Conservation (phyloP, 2,113 vertebrate genomes). For the Hystrix brachyura region DNA sequence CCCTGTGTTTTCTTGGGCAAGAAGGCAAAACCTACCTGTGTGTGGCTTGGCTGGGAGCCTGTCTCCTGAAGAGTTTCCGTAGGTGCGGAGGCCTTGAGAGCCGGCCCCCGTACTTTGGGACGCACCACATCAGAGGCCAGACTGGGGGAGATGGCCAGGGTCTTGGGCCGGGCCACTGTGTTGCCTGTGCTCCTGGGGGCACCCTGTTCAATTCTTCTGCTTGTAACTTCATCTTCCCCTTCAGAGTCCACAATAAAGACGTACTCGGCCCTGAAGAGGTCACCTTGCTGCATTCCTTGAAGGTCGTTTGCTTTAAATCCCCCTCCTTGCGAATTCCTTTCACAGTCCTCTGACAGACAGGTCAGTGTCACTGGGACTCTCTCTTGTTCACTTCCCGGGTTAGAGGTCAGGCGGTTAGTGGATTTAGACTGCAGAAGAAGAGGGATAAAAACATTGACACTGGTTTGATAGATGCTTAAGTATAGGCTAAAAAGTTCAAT, state of each 20-base stretch:
- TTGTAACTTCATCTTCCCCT: conserved; percentile 84
- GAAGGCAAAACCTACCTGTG: conserved; percentile 85
- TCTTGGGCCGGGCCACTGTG: conserved; percentile 66
- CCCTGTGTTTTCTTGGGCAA: neutral
- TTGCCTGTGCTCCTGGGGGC: conserved; percentile 46
- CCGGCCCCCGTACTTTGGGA: conserved; percentile 40
- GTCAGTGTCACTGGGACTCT: neutral
- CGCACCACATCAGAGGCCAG: conserved; percentile 52
- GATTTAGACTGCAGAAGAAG: conserved; percentile 83
- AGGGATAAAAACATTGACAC: conserved; percentile 25
- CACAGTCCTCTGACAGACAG: neutral
- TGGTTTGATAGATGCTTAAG: conserved; percentile 18
- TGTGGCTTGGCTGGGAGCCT: conserved; percentile 76
- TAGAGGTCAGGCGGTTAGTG: conserved; percentile 77
- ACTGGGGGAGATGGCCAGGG: conserved; percentile 71
- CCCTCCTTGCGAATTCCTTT: conserved; percentile 34
- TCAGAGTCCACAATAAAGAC: conserved; percentile 92
- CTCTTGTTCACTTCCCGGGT: conserved; percentile 53
- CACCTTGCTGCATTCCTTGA: conserved; percentile 89
- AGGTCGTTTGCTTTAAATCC: conserved; percentile 36
- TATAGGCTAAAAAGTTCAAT: neutral
- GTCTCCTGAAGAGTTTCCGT: conserved; percentile 1
- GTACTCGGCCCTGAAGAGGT: conserved; percentile 93
- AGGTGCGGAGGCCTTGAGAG: conserved; percentile 47
- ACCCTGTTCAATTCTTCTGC: conserved; percentile 41